Percentiles rank a stretch among this genome's conserved stretches.
Evolutionary conservation across 1,140 invertebrate species (phyloP).

Genomic region (Drosophila obscura): DNA sequence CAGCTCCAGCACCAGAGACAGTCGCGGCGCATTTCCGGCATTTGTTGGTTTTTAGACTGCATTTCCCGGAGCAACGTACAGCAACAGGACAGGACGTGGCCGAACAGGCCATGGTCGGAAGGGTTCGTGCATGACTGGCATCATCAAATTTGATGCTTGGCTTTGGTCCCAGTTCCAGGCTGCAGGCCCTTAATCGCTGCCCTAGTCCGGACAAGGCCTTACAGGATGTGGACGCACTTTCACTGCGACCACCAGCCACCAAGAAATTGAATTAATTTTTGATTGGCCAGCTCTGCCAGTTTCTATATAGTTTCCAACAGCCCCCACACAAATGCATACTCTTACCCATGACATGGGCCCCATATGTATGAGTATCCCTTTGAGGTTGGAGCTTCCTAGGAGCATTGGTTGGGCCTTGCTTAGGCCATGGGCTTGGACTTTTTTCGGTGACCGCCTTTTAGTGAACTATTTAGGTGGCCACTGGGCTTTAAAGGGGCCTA

Average conservation of each 20-base stretch:
- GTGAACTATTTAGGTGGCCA: too few species aligned
- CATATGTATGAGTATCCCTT: too few species aligned
- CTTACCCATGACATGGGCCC: too few species aligned
- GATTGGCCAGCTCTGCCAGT: conserved; percentile 55
- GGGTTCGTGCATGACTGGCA: conserved; percentile 36
- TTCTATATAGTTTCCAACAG: conserved; percentile 13
- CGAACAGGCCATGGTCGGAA: conserved; percentile 11
- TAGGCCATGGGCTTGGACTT: too few species aligned
- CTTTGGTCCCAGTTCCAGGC: conserved; percentile 32
- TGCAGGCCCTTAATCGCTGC: conserved; percentile 35
- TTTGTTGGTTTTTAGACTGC: conserved; percentile 75
- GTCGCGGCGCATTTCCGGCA: conserved; percentile 65
- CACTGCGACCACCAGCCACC: conserved; percentile 19
- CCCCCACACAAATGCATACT: conserved; percentile 22
- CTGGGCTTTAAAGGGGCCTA: too few species aligned
- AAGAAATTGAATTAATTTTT: conserved; percentile 78
- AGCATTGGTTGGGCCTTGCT: too few species aligned
- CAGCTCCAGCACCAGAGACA: conserved; percentile 42
- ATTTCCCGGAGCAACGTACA: conserved; percentile 56
- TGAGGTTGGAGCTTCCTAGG: too few species aligned
- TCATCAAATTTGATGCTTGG: conserved; percentile 71
- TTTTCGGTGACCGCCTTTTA: too few species aligned
- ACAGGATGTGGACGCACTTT: conserved; percentile 57
- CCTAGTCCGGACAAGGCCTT: conserved; percentile 23
- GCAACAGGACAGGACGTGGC: conserved; percentile 24